Percentiles rank a stretch among this genome's conserved stretches.
phyloP scores from a whole-genome alignment of 2,113 vertebrate genomes.

The Scomber scombrus region DNA sequence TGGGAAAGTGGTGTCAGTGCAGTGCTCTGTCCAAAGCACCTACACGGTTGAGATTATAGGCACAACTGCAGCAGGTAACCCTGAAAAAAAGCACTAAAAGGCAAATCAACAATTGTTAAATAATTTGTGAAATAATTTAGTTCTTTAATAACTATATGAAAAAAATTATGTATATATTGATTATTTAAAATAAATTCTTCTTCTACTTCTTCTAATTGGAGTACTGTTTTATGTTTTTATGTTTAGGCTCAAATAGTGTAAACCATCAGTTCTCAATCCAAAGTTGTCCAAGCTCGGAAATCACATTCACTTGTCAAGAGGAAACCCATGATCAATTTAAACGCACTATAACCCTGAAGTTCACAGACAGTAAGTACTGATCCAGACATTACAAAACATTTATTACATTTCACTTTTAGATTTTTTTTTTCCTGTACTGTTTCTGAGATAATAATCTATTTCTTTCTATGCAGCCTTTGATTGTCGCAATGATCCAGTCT shows the following conservation, averaged over 20 bases:
- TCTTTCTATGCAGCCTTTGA: neutral
- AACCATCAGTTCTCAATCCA: fast-evolving
- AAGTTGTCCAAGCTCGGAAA: fast-evolving
- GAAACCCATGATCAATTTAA: fast-evolving
- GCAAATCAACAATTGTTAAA: neutral
- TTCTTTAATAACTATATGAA: neutral
- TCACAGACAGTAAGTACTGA: conserved; percentile 5
- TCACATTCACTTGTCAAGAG: conserved; percentile 26
- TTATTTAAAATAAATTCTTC: neutral
- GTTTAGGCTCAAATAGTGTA: fast-evolving
- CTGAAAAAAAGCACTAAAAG: neutral
- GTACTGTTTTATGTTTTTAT: neutral
- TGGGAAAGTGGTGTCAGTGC: fast-evolving
- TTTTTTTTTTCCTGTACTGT: neutral
- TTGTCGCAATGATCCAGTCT: neutral
- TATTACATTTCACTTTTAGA: neutral
- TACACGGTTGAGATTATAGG: fast-evolving
- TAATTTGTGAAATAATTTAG: neutral
- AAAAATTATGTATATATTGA: neutral
- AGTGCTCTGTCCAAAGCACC: conserved; percentile 10
- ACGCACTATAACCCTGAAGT: neutral
- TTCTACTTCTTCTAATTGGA: neutral
- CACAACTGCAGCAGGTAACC: neutral
- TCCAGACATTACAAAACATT: neutral
- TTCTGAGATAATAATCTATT: neutral